These are phyloP conservation scores for Yoshiicerus persimilis DNA, from an alignment of 1,140 invertebrate genomes.

Conservation along the genomic window DNA sequence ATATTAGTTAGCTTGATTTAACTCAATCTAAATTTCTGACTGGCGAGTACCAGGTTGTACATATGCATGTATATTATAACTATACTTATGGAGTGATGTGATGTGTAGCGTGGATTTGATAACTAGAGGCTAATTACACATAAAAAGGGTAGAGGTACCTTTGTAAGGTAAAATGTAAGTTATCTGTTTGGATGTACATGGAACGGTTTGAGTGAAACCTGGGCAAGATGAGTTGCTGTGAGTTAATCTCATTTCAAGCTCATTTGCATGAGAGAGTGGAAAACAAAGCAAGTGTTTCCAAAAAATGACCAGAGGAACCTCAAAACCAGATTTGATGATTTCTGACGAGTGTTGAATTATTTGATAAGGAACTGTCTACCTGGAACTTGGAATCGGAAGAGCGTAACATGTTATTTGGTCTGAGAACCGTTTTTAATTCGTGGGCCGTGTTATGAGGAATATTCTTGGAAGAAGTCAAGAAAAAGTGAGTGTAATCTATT, in stretches of 20 bases:
- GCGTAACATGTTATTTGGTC: not conserved
- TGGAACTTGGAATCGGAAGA: not conserved
- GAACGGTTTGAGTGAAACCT: not conserved
- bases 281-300: not conserved
- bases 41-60: not conserved
- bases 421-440: not conserved
- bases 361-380: not conserved
- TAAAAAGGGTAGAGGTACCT: not conserved
- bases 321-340: not conserved
- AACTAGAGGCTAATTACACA: not conserved
- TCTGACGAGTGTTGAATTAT: not conserved
- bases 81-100: not conserved
- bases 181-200: not conserved
- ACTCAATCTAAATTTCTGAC: conserved; percentile 2
- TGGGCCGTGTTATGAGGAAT: not conserved
- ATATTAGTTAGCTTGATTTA: not conserved
- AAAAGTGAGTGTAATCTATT: not conserved
- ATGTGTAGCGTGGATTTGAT: not conserved
- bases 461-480: not conserved
- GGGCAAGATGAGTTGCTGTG: not conserved
- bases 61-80: not conserved
- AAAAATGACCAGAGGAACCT: conserved; percentile 2
- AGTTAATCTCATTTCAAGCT: not conserved
- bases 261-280: not conserved
- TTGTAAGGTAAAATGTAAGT: not conserved